Evolutionary conservation across 2,113 vertebrate species (phyloP), one percentile per base, ranked within the genome.

Genomic region (Channa argus): DNA sequence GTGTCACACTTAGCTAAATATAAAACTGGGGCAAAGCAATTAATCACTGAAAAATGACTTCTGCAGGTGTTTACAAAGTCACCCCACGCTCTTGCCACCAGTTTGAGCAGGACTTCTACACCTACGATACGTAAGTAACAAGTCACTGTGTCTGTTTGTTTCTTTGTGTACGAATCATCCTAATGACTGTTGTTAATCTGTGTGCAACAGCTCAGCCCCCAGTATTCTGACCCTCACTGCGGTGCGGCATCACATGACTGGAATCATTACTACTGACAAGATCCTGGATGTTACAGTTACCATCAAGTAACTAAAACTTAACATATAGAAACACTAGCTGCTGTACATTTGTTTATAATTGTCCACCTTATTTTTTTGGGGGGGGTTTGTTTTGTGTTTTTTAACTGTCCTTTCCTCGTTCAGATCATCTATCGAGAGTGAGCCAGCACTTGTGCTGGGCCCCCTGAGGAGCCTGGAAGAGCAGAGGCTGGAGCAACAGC

Each of bases 11-110:
- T 79, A 39, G 0, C 77, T 82, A 85, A 88, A 89, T 83, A 83
- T 82, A 84, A 72, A 82, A 85, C 43, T 81, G 73, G 44, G 73
- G 53, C 71, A 74, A 63, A 72, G 77, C 85, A 8, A 88, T 89
- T 80, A 88, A 88, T 91, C 78, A 76, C 8, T 38, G 34, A 54
- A 76, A 79, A 71, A 45, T 70, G 71, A 33, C 66, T 82, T 78
- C 24, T 88, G 11, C 85, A 99, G 98, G 98, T 74, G 96, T 99
- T 60, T 99, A 99, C 88, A 98, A 99, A 93, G 97, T 99, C 90
- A 99, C 98, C 54, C 98, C 98, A 2, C 97, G 96, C 52, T 99
- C 98, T 86, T 99, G 98, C 91, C 98, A 99, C 90, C 96, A 97
- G 74, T 99, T 99, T 75, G 97, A 99, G 10, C 98, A 99, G 49